Conservation (phyloP, 2,113 vertebrate species). For the Phyllopteryx taeniolatus region DNA sequence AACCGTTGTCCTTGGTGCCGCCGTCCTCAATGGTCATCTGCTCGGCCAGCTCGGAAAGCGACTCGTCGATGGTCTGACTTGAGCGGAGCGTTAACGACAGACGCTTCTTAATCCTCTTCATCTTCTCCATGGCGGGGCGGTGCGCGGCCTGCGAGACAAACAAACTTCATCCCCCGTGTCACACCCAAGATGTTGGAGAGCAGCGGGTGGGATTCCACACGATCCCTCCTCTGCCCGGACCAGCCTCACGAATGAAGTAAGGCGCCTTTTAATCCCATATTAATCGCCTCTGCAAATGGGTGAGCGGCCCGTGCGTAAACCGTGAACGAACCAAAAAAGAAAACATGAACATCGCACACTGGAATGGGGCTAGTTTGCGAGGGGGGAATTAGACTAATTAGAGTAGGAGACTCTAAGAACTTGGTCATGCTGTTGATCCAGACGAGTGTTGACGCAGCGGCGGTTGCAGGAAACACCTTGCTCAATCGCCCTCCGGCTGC, state of each 20-base stretch:
- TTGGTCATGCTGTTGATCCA: constrained; percentile 3
- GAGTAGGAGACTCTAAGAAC: not conserved
- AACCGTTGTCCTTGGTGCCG: constrained; percentile 94
- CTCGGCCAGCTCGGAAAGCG: constrained; percentile 93
- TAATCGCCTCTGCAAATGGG: constrained; percentile 51
- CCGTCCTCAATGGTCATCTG: constrained; percentile 99
- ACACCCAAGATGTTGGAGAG: not conserved
- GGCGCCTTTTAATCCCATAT: constrained; percentile 69
- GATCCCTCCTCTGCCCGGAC: constrained; percentile 18
- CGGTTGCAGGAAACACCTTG: constrained; percentile 73
- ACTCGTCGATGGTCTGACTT: constrained; percentile 97
- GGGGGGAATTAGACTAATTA: constrained; percentile 18
- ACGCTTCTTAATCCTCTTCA: constrained; percentile 98
- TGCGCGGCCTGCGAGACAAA: constrained; percentile 72
- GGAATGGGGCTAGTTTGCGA: constrained; percentile 35
- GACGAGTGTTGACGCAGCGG: constrained; percentile 46
- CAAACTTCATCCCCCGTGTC: not conserved
- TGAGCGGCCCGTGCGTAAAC: constrained; percentile 52
- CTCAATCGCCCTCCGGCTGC: constrained; percentile 30
- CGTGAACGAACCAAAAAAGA: constrained; percentile 37
- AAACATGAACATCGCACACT: constrained; percentile 42
- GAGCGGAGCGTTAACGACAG: constrained; percentile 92
- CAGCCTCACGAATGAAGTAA: constrained; percentile 64
- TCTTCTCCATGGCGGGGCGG: constrained; percentile 81
- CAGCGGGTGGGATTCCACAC: constrained; percentile 4